phyloP scores from a whole-genome alignment of 2,797 vertebrate genomes.

The Malurus splendens region DNA sequence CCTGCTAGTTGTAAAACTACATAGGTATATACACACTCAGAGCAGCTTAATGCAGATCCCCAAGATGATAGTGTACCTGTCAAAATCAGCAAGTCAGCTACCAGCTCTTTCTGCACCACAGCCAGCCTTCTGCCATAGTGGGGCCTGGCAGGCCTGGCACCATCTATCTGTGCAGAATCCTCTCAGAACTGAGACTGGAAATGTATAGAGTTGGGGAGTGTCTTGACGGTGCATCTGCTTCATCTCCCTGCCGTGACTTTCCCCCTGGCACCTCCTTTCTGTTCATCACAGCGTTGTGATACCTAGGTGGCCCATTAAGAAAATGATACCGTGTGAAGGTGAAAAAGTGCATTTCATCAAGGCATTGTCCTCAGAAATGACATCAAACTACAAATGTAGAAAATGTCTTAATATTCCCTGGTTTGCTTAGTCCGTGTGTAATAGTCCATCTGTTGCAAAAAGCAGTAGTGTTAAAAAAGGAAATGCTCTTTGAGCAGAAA shows the following conservation, averaged over 20 bases:
- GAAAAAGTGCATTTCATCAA: not conserved
- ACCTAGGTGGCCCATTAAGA: not conserved
- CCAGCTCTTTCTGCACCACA: not conserved
- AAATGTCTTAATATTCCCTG: not conserved
- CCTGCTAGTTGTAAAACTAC: not conserved
- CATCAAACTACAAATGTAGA: not conserved
- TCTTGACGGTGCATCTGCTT: not conserved
- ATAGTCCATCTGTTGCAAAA: constrained; percentile 33
- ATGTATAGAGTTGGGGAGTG: fast-evolving
- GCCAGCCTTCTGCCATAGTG: not conserved
- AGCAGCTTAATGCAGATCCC: not conserved
- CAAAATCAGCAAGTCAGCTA: not conserved
- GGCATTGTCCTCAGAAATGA: not conserved
- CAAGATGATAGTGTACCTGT: not conserved
- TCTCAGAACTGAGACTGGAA: not conserved
- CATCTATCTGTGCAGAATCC: not conserved
- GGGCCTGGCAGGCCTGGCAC: not conserved
- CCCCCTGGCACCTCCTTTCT: not conserved
- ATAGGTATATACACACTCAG: not conserved
- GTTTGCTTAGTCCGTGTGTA: constrained; percentile 16
- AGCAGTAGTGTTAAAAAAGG: constrained; percentile 29
- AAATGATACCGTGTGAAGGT: not conserved
- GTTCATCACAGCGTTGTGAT: fast-evolving
- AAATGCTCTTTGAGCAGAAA: constrained; percentile 30
- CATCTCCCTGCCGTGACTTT: fast-evolving